These are phyloP conservation scores for Cygnus buccinator DNA, from an alignment of 2,113 vertebrate genomes.

Conservation along the genomic window DNA sequence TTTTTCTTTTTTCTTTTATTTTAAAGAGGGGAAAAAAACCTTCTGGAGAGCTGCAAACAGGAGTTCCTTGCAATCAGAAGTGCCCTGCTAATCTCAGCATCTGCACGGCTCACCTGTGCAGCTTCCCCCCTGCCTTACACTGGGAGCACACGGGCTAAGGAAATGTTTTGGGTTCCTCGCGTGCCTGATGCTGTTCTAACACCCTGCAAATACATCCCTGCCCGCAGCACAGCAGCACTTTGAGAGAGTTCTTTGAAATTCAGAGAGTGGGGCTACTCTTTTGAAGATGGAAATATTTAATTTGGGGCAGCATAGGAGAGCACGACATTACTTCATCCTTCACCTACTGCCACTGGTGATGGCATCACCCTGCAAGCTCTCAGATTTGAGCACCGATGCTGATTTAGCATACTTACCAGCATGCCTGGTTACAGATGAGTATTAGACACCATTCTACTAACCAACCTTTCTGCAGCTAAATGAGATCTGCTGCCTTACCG, in stretches of 20 bases:
- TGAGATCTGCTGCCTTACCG: neutral
- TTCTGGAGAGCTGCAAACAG: neutral
- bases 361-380: neutral
- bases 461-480: neutral
- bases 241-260: neutral
- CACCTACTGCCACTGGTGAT: neutral
- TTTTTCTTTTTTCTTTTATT: neutral
- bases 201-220: neutral
- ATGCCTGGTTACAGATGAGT: neutral
- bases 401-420: neutral
- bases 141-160: accelerated
- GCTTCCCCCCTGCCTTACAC: neutral
- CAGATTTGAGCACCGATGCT: neutral
- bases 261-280: neutral
- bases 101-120: neutral
- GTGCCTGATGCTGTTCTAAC: accelerated
- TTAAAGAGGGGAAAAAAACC: neutral
- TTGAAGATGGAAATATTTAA: neutral
- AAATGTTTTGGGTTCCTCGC: accelerated
- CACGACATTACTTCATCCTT: neutral
- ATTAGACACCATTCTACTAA: too few relatives aligned
- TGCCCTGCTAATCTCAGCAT: accelerated
- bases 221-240: neutral
- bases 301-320: neutral
- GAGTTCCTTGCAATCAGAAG: neutral